Percentiles rank a stretch among this genome's conserved stretches.
Conservation (phyloP, 2,888 invertebrate species). For the Incurvaria masculella region DNA sequence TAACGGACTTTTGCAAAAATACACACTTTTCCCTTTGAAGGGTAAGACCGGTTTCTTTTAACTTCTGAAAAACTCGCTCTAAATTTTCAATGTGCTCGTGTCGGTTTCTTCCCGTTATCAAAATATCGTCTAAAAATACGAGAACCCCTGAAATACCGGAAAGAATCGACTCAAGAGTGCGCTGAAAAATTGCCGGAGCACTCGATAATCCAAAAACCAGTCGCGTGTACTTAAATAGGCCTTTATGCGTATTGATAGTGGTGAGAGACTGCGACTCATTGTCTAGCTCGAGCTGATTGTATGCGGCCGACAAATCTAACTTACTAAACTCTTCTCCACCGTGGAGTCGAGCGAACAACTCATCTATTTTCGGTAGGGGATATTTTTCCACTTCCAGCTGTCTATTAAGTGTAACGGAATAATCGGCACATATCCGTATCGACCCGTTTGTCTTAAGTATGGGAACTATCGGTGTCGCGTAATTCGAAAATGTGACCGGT, state of each 20-base stretch:
- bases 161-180: constrained; percentile 5
- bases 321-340: constrained; percentile 1
- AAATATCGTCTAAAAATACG: too few species aligned
- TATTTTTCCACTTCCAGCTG: constrained; percentile 1
- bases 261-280: constrained; percentile 1
- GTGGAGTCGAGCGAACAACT: constrained; percentile 1
- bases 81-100: too few species aligned
- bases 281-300: constrained; percentile 1
- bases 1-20: too few species aligned
- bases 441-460: too few species aligned
- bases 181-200: constrained; percentile 9
- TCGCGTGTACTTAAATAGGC: constrained; percentile 5
- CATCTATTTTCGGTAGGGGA: constrained; percentile 2
- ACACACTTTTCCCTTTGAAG: too few species aligned
- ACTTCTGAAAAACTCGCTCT: too few species aligned
- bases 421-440: too few species aligned
- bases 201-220: constrained; percentile 7
- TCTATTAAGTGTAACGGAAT: constrained; percentile 6
- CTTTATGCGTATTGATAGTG: constrained; percentile 7
- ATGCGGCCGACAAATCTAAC: not conserved
- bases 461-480: too few species aligned
- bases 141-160: constrained; percentile 10
- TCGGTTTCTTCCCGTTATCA: too few species aligned
- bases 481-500: too few species aligned
- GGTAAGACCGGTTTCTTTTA: too few species aligned